phyloP scores from a whole-genome alignment of 2,888 invertebrate species.

The Anticlea derivata region DNA sequence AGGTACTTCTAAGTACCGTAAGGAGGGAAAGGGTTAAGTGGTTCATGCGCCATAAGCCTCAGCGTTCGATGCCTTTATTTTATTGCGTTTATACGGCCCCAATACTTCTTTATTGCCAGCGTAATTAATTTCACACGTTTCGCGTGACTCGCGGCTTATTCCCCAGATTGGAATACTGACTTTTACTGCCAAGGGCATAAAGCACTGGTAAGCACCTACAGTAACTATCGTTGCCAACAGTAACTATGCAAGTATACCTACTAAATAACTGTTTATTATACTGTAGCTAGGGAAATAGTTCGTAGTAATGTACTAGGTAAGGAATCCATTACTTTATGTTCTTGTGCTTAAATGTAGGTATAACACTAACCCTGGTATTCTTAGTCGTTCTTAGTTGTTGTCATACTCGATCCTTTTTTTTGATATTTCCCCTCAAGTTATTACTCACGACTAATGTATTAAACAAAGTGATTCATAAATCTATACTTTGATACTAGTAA shows the following conservation, averaged over 20 bases:
- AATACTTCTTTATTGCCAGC: conserved; percentile 48
- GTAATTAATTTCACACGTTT: conserved; percentile 60
- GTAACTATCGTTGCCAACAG: conserved; percentile 12
- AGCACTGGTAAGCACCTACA: conserved; percentile 9
- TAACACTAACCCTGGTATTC: no score
- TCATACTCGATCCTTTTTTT: no score
- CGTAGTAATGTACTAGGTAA: no score
- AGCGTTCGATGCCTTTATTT: conserved; percentile 50
- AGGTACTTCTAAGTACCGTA: no score
- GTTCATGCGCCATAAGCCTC: conserved; percentile 39
- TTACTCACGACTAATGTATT: no score
- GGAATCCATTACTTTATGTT: no score
- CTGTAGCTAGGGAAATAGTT: neutral
- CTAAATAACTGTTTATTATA: conserved; percentile 5
- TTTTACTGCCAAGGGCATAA: conserved; percentile 21
- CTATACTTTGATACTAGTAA: no score
- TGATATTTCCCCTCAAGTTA: no score
- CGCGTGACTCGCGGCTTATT: conserved; percentile 38
- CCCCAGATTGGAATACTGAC: conserved; percentile 27
- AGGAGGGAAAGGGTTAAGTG: no score
- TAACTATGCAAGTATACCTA: conserved; percentile 4
- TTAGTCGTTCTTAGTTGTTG: no score
- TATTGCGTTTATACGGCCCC: conserved; percentile 46
- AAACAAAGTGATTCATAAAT: no score
- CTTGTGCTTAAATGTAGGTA: no score